phyloP scores from a whole-genome alignment of 2,113 vertebrate species.

The Lycocorax pyrrhopterus region DNA sequence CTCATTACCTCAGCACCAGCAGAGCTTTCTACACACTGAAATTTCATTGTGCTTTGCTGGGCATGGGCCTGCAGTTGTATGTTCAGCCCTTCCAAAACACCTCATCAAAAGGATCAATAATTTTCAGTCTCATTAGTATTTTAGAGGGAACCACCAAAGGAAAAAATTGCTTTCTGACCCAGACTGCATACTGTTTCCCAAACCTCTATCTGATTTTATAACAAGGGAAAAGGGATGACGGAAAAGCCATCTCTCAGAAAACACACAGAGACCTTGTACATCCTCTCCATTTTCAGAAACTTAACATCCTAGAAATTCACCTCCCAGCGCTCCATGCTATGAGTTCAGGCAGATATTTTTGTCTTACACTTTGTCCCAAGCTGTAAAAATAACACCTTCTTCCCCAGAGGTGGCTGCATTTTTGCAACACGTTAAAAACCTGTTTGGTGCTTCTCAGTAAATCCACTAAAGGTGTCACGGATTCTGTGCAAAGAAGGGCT shows the following conservation, averaged over 20 bases:
- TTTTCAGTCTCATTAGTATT: background rate
- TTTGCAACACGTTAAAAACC: background rate
- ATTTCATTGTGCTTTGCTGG: background rate
- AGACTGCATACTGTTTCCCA: background rate
- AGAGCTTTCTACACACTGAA: background rate
- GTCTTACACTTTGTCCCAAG: background rate
- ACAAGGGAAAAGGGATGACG: background rate
- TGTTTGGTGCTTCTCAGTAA: background rate
- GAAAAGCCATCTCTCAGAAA: background rate
- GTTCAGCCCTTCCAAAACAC: background rate
- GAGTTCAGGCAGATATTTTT: background rate
- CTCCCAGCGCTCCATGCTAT: background rate
- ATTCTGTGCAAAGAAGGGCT: background rate
- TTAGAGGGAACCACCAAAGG: background rate
- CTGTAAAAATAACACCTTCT: background rate
- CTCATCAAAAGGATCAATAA: background rate
- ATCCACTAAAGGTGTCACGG: background rate
- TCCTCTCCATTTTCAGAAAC: background rate
- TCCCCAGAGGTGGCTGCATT: background rate
- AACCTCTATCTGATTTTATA: background rate
- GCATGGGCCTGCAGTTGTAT: background rate
- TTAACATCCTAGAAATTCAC: background rate
- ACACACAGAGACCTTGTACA: background rate
- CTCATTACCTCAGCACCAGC: constrained; percentile 37
- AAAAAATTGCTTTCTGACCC: background rate